Conservation (phyloP, 2,888 invertebrate species). For the Pseudanteris insignis region DNA sequence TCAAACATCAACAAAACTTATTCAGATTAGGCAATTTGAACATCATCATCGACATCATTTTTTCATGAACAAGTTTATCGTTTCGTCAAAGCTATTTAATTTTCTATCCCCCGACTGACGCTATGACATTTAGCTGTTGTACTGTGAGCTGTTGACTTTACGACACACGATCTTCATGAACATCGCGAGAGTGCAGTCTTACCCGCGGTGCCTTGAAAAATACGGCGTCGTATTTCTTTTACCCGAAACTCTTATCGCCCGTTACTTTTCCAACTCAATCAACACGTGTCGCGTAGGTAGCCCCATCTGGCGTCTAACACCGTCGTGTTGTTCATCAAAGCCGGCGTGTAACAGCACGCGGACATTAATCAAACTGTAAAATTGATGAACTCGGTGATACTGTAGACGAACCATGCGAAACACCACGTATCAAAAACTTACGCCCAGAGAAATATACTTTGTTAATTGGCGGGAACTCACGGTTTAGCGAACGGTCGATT, state of each 20-base stretch:
- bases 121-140: no score
- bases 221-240: conserved; percentile 24
- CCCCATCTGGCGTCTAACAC: conserved; percentile 31
- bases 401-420: conserved; percentile 34
- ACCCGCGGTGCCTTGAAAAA: no score
- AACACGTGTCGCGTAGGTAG: conserved; percentile 35
- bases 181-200: no score
- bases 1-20: no score
- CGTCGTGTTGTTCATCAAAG: conserved; percentile 34
- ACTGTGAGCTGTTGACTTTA: no score
- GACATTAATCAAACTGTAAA: conserved; percentile 41
- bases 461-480: conserved; percentile 32
- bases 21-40: no score
- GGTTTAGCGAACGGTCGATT: conserved; percentile 14
- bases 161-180: no score
- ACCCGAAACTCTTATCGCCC: conserved; percentile 27
- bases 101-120: no score
- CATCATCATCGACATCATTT: no score
- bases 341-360: conserved; percentile 21
- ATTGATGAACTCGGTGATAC: conserved; percentile 34
- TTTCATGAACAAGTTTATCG: no score
- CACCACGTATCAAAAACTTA: conserved; percentile 35
- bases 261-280: conserved; percentile 31
- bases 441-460: conserved; percentile 25
- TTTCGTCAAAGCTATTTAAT: no score